Percentiles rank a stretch among this genome's conserved stretches.
Conservation (phyloP, 2,888 invertebrate genomes). For the Acanthosepion pharaonis region DNA sequence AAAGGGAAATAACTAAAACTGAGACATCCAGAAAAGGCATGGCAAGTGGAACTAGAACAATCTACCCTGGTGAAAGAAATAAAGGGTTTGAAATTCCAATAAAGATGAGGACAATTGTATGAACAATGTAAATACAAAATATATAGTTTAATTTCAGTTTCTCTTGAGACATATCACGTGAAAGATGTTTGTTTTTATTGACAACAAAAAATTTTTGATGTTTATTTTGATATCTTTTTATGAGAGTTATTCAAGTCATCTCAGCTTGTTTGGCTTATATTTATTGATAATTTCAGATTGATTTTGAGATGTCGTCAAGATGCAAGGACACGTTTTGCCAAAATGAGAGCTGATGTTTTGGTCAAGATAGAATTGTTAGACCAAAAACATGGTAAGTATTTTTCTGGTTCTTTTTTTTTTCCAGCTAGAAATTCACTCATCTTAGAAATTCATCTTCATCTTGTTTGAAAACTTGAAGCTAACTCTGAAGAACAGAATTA, state of each 20-base stretch:
- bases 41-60: too few relatives aligned
- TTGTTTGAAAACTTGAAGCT: neutral
- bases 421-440: neutral
- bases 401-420: neutral
- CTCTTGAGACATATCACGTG: too few relatives aligned
- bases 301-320: conserved; percentile 96
- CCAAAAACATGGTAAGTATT: conserved; percentile 87
- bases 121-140: too few relatives aligned
- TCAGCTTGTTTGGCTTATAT: neutral
- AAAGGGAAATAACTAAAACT: too few relatives aligned
- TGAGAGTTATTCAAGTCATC: neutral
- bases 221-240: neutral
- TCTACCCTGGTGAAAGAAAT: too few relatives aligned
- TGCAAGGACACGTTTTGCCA: conserved; percentile 84
- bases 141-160: too few relatives aligned
- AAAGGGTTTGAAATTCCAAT: too few relatives aligned
- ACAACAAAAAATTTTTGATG: neutral
- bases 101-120: too few relatives aligned
- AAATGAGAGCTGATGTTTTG: conserved; percentile 86
- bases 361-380: conserved; percentile 97
- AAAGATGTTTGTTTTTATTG: too few relatives aligned
- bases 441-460: too few relatives aligned
- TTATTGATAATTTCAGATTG: conserved; percentile 78
- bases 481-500: neutral
- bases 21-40: too few relatives aligned